Evolutionary conservation across 1,140 invertebrate genomes (phyloP).

Genomic region (Drosophila pallidifrons): DNA sequence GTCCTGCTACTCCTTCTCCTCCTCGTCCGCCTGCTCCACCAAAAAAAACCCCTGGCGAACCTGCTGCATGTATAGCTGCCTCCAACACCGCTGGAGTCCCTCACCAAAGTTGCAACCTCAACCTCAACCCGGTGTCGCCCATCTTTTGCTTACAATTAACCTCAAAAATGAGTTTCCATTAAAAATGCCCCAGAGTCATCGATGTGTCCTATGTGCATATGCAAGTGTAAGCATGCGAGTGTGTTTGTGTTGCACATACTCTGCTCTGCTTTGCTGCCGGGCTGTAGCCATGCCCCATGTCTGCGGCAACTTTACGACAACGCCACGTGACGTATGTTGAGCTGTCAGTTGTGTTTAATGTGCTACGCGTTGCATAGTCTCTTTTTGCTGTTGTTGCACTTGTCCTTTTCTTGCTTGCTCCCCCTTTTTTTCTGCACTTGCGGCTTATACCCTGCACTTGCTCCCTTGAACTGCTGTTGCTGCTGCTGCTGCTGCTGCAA

Average conservation of each 20-base stretch:
- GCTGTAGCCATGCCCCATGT: not conserved
- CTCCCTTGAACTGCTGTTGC: too few species aligned
- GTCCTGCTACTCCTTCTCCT: not conserved
- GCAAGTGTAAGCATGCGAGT: constrained; percentile 2
- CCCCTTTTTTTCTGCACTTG: constrained; percentile 1
- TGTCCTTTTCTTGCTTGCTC: constrained; percentile 16
- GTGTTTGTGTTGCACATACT: constrained; percentile 38
- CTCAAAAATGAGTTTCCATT: constrained; percentile 84
- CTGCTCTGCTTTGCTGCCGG: not conserved
- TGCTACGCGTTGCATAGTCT: constrained; percentile 62
- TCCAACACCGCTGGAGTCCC: not conserved
- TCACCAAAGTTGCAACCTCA: too few species aligned
- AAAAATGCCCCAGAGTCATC: constrained; percentile 83
- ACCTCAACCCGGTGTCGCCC: constrained; percentile 15
- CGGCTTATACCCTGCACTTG: not conserved
- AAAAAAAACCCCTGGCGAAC: not conserved
- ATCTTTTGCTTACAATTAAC: constrained; percentile 83
- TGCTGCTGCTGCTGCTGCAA: not conserved
- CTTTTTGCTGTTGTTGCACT: constrained; percentile 11
- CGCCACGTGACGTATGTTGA: constrained; percentile 79
- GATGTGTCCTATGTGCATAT: constrained; percentile 46
- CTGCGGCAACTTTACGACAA: constrained; percentile 74
- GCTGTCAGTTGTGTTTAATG: constrained; percentile 82
- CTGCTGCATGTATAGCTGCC: constrained; percentile 44
- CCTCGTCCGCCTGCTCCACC: too few species aligned